These are phyloP conservation scores for Thereva nobilitata DNA, from an alignment of 2,888 invertebrate genomes.

Conservation along the genomic window DNA sequence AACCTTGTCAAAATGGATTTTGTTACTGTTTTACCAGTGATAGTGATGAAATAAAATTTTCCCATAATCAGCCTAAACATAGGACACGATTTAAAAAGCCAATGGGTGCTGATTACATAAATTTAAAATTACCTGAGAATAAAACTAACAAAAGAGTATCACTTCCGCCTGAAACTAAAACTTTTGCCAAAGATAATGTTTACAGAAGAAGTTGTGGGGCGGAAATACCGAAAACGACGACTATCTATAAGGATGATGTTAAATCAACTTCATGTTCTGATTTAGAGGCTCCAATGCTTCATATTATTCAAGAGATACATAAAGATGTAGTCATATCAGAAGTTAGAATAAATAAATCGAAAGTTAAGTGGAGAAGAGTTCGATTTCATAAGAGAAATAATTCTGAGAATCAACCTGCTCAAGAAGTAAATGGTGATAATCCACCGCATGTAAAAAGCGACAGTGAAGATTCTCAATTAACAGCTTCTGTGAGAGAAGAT, in stretches of 20 bases:
- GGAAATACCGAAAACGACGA: too few species aligned
- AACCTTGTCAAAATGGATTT: slow-evolving; percentile 56
- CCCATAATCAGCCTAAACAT: slow-evolving; percentile 32
- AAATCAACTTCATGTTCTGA: slow-evolving; percentile 17
- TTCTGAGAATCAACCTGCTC: not conserved
- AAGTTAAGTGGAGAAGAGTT: not conserved
- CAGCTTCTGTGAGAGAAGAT: not conserved
- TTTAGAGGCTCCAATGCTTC: slow-evolving; percentile 52
- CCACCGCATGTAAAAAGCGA: not conserved
- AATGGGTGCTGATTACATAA: not conserved
- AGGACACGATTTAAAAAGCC: slow-evolving; percentile 27
- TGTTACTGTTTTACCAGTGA: slow-evolving; percentile 58
- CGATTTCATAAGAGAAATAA: too few species aligned
- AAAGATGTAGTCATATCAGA: slow-evolving; percentile 55
- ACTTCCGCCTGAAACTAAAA: slow-evolving; percentile 6
- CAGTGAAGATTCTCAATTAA: not conserved
- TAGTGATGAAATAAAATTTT: slow-evolving; percentile 51
- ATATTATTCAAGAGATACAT: slow-evolving; percentile 56
- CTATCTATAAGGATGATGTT: not conserved
- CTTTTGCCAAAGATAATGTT: too few species aligned
- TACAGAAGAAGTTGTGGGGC: too few species aligned
- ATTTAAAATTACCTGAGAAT: not conserved
- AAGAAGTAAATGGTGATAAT: not conserved
- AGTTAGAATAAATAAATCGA: slow-evolving; percentile 51
- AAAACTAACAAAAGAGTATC: slow-evolving; percentile 12